Percentiles rank a stretch among this genome's conserved stretches.
Conservation (phyloP, 1,140 invertebrate genomes). For the Leguminivora glycinivorella region DNA sequence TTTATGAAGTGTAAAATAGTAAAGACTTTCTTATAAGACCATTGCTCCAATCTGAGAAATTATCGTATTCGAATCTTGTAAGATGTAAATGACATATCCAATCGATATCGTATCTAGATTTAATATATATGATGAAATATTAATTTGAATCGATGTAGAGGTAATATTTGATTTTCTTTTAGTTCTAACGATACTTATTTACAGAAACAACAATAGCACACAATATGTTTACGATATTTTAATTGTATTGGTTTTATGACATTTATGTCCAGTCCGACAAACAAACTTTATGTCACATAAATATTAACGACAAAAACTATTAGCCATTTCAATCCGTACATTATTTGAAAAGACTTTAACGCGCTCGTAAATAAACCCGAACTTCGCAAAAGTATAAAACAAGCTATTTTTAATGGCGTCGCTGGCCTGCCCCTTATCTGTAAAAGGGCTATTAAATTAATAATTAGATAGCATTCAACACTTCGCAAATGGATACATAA, state of each 20-base stretch:
- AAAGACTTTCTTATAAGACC: not conserved
- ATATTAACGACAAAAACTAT: conserved; percentile 9
- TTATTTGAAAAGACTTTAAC: not conserved
- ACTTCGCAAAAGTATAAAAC: conserved; percentile 16
- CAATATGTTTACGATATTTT: not conserved
- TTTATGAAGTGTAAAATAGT: not conserved
- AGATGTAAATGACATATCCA: too few species aligned
- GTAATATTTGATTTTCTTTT: too few species aligned
- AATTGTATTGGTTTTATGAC: not conserved
- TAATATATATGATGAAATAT: too few species aligned
- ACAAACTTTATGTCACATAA: not conserved
- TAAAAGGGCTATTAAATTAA: conserved; percentile 29
- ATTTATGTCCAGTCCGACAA: not conserved
- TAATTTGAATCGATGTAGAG: too few species aligned
- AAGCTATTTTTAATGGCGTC: conserved; percentile 25
- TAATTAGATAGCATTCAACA: conserved; percentile 29
- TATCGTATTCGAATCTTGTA: too few species aligned
- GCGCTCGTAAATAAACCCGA: conserved; percentile 13
- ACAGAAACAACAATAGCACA: not conserved
- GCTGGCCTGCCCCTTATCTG: conserved; percentile 21
- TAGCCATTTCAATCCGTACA: conserved; percentile 1
- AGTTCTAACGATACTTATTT: not conserved
- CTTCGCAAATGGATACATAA: conserved; percentile 29
- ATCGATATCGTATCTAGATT: too few species aligned
- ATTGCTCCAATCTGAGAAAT: not conserved